phyloP scores from a whole-genome alignment of 2,888 invertebrate genomes.

The Heliconius hortense region DNA sequence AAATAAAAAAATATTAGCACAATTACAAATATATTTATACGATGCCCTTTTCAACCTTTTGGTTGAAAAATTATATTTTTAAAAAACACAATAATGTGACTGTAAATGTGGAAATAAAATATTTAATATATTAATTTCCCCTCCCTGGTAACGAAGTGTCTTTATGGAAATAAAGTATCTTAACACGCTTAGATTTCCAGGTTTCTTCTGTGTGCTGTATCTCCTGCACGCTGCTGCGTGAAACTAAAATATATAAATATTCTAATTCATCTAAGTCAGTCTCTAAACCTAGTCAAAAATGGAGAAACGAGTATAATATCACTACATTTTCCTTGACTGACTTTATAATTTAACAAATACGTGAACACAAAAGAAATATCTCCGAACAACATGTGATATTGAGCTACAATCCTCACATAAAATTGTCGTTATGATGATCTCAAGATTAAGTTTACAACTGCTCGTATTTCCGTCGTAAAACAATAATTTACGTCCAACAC shows the following conservation, averaged over 20 bases:
- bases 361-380: neutral
- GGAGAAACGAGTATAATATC: neutral
- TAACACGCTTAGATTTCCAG: too few species aligned
- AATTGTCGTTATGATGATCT: conserved; percentile 4
- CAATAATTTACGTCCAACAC: conserved; percentile 22
- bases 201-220: too few species aligned
- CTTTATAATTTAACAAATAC: neutral
- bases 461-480: conserved; percentile 21
- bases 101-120: too few species aligned
- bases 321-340: neutral
- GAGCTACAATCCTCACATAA: conserved; percentile 4
- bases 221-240: too few species aligned
- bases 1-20: too few species aligned
- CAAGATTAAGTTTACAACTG: conserved; percentile 22
- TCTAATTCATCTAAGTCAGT: too few species aligned
- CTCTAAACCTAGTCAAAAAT: neutral
- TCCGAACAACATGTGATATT: neutral
- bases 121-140: too few species aligned
- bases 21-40: neutral
- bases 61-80: too few species aligned
- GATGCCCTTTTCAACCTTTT: neutral
- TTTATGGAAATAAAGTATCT: too few species aligned
- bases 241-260: too few species aligned
- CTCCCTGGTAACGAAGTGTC: too few species aligned
- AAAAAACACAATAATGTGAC: too few species aligned